Conservation (phyloP, 2,888 invertebrate species). For the Oxyteleia sp. region DNA sequence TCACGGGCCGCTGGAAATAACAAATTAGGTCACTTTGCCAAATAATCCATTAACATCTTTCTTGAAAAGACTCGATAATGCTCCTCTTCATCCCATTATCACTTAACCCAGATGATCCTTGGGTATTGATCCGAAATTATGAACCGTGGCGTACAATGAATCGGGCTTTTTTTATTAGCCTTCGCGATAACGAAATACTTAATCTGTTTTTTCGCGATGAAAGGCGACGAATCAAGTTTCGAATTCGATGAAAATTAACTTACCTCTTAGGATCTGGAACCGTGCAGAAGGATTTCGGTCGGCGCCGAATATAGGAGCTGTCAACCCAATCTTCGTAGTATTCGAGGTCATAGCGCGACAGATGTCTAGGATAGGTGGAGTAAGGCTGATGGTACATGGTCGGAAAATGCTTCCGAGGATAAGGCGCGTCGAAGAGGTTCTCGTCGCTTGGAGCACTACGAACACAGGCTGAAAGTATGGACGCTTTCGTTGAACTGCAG, state of each 20-base stretch:
- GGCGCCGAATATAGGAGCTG: too few species aligned
- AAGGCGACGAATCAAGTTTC: too few species aligned
- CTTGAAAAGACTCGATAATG: conserved; percentile 25
- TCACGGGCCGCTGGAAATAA: not conserved
- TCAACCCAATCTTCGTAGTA: too few species aligned
- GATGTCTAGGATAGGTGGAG: conserved; percentile 81
- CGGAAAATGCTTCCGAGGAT: conserved; percentile 89
- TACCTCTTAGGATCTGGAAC: too few species aligned
- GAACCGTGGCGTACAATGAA: conserved; percentile 32
- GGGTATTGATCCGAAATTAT: conserved; percentile 52
- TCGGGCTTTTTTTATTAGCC: conserved; percentile 40
- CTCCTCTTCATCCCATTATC: conserved; percentile 30
- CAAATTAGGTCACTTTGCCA: conserved; percentile 39
- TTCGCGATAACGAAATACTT: conserved; percentile 20
- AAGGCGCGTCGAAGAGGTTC: conserved; percentile 94
- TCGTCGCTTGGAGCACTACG: conserved; percentile 96
- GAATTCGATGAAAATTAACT: too few species aligned
- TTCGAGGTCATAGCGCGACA: too few species aligned
- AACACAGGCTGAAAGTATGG: conserved; percentile 95
- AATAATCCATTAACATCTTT: conserved; percentile 45
- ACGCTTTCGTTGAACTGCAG: conserved; percentile 89
- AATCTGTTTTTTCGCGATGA: conserved; percentile 65
- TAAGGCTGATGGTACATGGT: conserved; percentile 85
- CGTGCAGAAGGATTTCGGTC: too few species aligned
- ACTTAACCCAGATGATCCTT: conserved; percentile 57